Conservation (phyloP, 2,888 invertebrate species). For the Imbricaverruca yamaguchii region DNA sequence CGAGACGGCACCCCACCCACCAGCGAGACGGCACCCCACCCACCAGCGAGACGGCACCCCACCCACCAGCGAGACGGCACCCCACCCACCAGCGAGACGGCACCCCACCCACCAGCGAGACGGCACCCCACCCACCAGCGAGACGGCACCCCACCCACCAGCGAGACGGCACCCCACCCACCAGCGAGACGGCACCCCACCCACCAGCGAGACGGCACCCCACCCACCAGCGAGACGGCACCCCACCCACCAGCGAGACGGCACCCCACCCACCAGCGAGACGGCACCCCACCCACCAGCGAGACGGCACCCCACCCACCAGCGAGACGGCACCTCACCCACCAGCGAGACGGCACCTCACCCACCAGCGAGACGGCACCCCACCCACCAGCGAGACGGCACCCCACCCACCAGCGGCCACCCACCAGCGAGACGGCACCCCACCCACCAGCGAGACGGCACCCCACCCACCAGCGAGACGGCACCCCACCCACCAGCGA, state of each 20-base stretch:
- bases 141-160: constrained; percentile 62
- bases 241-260: constrained; percentile 59
- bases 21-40: constrained; percentile 64
- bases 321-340: no score
- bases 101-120: constrained; percentile 59
- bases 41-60: constrained; percentile 67
- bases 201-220: constrained; percentile 67
- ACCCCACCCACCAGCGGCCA: no score
- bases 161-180: constrained; percentile 62
- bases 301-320: no score
- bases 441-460: no score
- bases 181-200: constrained; percentile 65
- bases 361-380: no score
- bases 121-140: constrained; percentile 59
- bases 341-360: no score
- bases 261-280: constrained; percentile 47
- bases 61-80: constrained; percentile 67
- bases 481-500: no score
- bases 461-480: no score
- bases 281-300: no score
- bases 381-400: no score
- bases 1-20: constrained; percentile 62
- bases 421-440: no score
- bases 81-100: constrained; percentile 61
- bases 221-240: constrained; percentile 66